phyloP scores from a whole-genome alignment of 2,888 invertebrate species.

The Acrobasis repandana region DNA sequence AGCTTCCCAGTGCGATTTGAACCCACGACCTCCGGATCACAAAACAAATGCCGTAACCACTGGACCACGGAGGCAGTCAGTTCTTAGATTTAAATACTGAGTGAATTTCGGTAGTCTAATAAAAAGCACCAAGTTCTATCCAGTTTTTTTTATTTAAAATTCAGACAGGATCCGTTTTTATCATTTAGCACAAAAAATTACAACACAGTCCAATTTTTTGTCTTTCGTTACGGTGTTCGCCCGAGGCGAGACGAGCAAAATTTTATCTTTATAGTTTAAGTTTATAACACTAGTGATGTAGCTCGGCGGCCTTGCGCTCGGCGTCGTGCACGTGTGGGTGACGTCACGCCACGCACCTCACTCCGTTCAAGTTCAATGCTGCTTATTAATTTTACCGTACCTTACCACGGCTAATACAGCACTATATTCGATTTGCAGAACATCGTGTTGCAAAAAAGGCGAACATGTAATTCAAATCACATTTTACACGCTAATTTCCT shows the following conservation, averaged over 20 bases:
- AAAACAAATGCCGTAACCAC: too few species aligned
- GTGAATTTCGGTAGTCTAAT: too few species aligned
- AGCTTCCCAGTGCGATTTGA: too few species aligned
- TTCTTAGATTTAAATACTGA: too few species aligned
- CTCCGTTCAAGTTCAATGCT: slow-evolving; percentile 79
- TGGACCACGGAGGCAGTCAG: too few species aligned
- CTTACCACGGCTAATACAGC: slow-evolving; percentile 47
- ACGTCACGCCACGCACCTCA: slow-evolving; percentile 69
- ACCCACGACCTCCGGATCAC: too few species aligned
- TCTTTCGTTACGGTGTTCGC: not conserved
- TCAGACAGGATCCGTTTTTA: not conserved
- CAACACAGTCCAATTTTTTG: not conserved
- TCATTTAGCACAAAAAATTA: not conserved
- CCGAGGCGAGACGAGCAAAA: not conserved
- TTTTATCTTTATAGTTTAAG: too few species aligned
- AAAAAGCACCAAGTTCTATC: too few species aligned
- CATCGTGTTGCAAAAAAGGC: not conserved
- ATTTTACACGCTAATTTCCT: not conserved
- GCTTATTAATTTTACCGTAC: slow-evolving; percentile 67
- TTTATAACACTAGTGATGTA: slow-evolving; percentile 13
- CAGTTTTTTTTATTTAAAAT: too few species aligned
- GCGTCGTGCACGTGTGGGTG: slow-evolving; percentile 54
- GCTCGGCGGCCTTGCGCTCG: slow-evolving; percentile 41
- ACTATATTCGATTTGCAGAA: slow-evolving; percentile 19
- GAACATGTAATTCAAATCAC: not conserved